Evolutionary conservation across 2,797 vertebrate genomes (phyloP).

Genomic region (Tokudaia muenninki): DNA sequence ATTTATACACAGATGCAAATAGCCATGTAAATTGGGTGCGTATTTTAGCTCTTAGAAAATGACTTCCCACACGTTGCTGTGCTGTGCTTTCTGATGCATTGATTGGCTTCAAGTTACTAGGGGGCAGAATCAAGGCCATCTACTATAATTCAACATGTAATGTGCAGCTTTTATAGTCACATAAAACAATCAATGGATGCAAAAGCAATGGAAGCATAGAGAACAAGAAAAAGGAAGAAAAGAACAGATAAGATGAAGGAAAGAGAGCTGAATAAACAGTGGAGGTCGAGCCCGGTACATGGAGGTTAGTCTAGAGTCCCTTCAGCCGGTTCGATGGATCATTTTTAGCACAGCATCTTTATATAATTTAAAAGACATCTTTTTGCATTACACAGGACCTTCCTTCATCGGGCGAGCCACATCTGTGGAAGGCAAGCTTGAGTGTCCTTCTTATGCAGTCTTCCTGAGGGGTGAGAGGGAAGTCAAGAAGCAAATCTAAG

Average conservation of each 20-base stretch:
- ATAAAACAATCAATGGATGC: neutral
- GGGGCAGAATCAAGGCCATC: conserved; percentile 32
- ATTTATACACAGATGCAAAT: conserved; percentile 85
- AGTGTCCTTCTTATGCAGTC: neutral
- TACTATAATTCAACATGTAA: conserved; percentile 1
- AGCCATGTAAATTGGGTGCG: conserved; percentile 77
- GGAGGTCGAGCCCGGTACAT: neutral
- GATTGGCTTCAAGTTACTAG: conserved; percentile 23
- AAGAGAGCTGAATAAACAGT: neutral
- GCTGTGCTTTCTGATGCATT: neutral
- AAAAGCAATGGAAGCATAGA: neutral
- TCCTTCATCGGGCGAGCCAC: neutral
- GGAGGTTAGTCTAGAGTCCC: neutral
- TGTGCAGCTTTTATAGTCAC: neutral
- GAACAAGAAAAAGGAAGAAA: neutral
- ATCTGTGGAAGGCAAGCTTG: neutral
- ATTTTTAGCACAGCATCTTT: neutral
- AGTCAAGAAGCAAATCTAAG: neutral
- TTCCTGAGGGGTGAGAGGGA: neutral
- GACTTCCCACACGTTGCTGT: conserved; percentile 68
- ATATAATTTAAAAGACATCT: neutral
- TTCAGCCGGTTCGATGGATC: neutral
- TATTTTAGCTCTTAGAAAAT: conserved; percentile 80
- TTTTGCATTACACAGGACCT: neutral
- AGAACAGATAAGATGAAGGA: neutral